A percentile compares a stretch with the other conserved stretches of the same genome.
Evolutionary conservation across 2,113 vertebrate genomes (phyloP).

Genomic region (Chascanopsetta lugubris): DNA sequence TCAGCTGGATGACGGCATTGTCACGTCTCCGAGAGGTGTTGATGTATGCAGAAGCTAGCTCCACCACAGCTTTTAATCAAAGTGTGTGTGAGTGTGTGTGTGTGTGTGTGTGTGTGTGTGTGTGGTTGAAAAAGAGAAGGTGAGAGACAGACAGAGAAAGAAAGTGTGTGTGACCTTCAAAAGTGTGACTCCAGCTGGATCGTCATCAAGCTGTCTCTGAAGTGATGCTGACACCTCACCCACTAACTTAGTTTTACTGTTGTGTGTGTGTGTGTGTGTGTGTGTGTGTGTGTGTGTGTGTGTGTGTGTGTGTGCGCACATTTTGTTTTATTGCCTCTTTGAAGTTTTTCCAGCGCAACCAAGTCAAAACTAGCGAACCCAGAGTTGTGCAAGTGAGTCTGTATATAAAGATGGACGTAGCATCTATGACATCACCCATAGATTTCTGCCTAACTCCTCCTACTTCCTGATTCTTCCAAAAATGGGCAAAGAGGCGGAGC

Average conservation of each 20-base stretch:
- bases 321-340: too few relatives aligned
- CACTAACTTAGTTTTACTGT: constrained; percentile 38
- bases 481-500: too few relatives aligned
- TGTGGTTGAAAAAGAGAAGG: too few relatives aligned
- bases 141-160: constrained; percentile 27
- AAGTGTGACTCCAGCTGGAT: constrained; percentile 77
- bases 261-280: constrained; percentile 7
- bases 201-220: constrained; percentile 74
- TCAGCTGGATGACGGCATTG: constrained; percentile 61
- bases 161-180: constrained; percentile 72
- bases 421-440: too few relatives aligned
- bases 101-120: constrained; percentile 26
- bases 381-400: too few relatives aligned
- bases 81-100: constrained; percentile 7
- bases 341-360: too few relatives aligned
- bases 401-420: too few relatives aligned
- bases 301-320: too few relatives aligned
- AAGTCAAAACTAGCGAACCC: too few relatives aligned
- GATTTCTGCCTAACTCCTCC: too few relatives aligned
- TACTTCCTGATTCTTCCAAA: too few relatives aligned
- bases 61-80: constrained; percentile 80
- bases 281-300: background rate
- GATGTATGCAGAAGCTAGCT: constrained; percentile 73
- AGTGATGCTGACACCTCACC: constrained; percentile 68
- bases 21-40: constrained; percentile 68